Evolutionary conservation across 2,888 invertebrate genomes (phyloP), one percentile per base, ranked within the genome.

Genomic region (Scelioninae gen. 1): DNA sequence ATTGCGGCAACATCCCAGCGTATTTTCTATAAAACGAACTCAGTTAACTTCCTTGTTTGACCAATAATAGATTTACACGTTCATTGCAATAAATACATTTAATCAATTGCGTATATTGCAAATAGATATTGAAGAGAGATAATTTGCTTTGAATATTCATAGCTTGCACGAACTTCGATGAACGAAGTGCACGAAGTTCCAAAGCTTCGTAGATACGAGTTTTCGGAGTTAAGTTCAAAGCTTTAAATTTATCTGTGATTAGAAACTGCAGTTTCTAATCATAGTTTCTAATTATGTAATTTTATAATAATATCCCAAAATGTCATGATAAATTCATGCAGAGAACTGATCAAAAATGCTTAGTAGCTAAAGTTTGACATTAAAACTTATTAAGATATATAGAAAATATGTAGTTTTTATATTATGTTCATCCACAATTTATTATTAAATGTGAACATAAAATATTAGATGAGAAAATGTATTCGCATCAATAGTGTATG

Each of bases 211-310:
- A 51, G 51, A 51, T 51, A 51, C 23, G 51, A 51, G n/a, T 43
- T 43, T 43, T 43, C 43, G n/a, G 43, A 51, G 11, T 51, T 51
- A 51, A 51, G 51, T 51, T 51, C 51, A 29, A 51, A 51, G 43
- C 29, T 51, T 29, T 8, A 29, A 51, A 51, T 51, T 51, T 51
- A 29, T 51, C 43, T 43, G n/a, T n/a, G 43, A 43, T 43, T 51
- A 51, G 51, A 51, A 51, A 29, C 29, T 51, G 29, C 51, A 9
- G 16, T 13, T 11, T 49, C 49, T 49, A 49, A 13, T 49, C 49
- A 13, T 13, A 29, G 11, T 51, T 51, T 51, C 23, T 51, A 51
- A 90, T 89, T 90, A 88, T 87, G 29, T 87, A 87, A 89, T 89
- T n/a, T n/a, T n/a, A n/a, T n/a, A n/a, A n/a, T n/a, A n/a, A n/a